Percentiles rank a stretch among this genome's conserved stretches.
phyloP scores from a whole-genome alignment of 2,113 vertebrate species.

The Rallus limicola region DNA sequence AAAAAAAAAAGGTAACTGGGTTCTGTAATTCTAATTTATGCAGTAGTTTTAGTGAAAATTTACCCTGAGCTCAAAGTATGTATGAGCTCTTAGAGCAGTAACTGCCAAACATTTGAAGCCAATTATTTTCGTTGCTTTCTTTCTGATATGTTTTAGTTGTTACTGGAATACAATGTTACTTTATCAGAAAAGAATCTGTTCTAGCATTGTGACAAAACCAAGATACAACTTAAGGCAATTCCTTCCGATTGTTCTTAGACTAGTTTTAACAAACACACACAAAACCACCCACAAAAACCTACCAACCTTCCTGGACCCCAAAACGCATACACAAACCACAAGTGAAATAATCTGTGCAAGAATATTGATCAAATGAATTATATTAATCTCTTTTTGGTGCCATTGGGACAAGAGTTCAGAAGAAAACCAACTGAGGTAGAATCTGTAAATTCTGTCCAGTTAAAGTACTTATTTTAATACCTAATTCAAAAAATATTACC shows the following conservation, averaged over 20 bases:
- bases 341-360: neutral
- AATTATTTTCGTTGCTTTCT: conserved; percentile 7
- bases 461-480: neutral
- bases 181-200: conserved; percentile 41
- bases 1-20: neutral
- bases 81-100: neutral
- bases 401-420: neutral
- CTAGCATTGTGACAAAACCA: conserved; percentile 26
- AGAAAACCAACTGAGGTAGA: neutral
- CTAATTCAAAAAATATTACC: neutral
- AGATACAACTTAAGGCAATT: conserved; percentile 27
- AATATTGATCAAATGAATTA: neutral
- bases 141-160: neutral
- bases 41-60: neutral
- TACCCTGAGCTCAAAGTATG: neutral
- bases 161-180: neutral
- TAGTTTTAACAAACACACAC: neutral
- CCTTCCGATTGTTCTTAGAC: neutral
- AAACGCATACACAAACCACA: neutral
- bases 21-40: neutral
- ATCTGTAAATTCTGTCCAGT: neutral
- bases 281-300: neutral
- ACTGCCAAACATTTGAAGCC: neutral
- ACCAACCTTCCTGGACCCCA: neutral
- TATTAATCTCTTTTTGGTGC: neutral